Evolutionary conservation across 2,113 vertebrate genomes (phyloP).

Genomic region (Pipa parva): DNA sequence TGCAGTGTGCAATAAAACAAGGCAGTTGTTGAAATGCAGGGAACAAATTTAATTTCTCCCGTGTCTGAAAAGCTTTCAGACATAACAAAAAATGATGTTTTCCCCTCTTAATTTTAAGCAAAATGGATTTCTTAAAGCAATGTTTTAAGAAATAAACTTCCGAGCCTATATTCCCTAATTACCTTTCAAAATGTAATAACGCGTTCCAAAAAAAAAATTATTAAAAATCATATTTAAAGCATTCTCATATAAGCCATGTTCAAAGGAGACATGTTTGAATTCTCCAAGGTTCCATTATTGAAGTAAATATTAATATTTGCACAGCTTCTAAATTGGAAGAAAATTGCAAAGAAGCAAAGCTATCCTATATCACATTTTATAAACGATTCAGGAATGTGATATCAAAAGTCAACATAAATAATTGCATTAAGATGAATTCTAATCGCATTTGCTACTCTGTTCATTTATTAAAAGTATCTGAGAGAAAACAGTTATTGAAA

Average conservation of each 20-base stretch:
- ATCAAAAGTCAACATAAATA: slow-evolving; percentile 70
- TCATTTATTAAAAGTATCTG: slow-evolving; percentile 65
- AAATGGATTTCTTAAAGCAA: slow-evolving; percentile 57
- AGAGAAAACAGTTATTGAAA: slow-evolving; percentile 42
- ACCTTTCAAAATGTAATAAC: slow-evolving; percentile 73
- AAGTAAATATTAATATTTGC: slow-evolving; percentile 83
- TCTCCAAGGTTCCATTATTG: slow-evolving; percentile 79
- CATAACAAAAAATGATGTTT: slow-evolving; percentile 49
- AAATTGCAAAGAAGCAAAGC: slow-evolving; percentile 72
- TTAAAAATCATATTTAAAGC: slow-evolving; percentile 82
- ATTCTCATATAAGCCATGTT: slow-evolving; percentile 68
- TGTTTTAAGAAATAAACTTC: slow-evolving; percentile 74
- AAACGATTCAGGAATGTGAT: slow-evolving; percentile 71
- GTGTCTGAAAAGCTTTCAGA: neutral
- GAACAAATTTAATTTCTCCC: neutral
- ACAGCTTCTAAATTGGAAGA: slow-evolving; percentile 78
- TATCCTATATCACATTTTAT: slow-evolving; percentile 67
- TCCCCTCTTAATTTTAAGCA: slow-evolving; percentile 62
- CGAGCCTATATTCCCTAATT: slow-evolving; percentile 64
- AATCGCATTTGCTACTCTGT: slow-evolving; percentile 61
- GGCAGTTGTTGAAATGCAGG: neutral
- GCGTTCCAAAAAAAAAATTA: slow-evolving; percentile 82
- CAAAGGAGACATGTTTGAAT: slow-evolving; percentile 69
- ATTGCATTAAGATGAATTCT: slow-evolving; percentile 74
- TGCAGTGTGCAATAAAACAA: neutral